A percentile compares a stretch with the other conserved stretches of the same genome.
Conservation (phyloP, 2,797 vertebrate genomes). For the Artibeus jamaicensis region DNA sequence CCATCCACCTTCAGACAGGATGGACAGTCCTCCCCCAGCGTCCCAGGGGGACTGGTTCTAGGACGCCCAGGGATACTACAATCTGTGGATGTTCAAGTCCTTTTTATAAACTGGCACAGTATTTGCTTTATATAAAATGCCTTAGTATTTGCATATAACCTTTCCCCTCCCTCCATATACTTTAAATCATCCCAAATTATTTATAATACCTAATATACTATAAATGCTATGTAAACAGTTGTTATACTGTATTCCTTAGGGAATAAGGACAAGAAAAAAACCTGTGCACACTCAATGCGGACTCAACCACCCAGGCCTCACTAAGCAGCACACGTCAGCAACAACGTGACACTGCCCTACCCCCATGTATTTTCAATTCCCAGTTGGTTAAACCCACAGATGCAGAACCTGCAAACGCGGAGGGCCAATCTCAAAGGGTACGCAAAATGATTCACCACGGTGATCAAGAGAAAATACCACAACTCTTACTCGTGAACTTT, state of each 20-base stretch:
- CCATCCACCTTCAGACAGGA: not conserved
- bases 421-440: not conserved
- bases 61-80: not conserved
- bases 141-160: not conserved
- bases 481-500: not conserved
- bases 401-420: not conserved
- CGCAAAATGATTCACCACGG: not conserved
- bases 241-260: not conserved
- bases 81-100: not conserved
- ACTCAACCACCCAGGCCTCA: not conserved
- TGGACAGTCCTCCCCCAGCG: too few species aligned
- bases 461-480: not conserved
- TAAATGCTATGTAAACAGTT: not conserved
- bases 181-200: not conserved
- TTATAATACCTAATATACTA: not conserved
- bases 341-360: not conserved
- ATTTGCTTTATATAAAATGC: not conserved
- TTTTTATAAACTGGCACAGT: not conserved
- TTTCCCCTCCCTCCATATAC: not conserved
- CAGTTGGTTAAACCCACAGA: not conserved
- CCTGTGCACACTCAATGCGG: not conserved
- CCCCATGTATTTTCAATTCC: not conserved
- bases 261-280: not conserved
- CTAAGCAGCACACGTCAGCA: not conserved
- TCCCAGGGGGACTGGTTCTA: not conserved